Conservation (phyloP, 2,797 vertebrate genomes). For the Lepilemur ruficaudatus region DNA sequence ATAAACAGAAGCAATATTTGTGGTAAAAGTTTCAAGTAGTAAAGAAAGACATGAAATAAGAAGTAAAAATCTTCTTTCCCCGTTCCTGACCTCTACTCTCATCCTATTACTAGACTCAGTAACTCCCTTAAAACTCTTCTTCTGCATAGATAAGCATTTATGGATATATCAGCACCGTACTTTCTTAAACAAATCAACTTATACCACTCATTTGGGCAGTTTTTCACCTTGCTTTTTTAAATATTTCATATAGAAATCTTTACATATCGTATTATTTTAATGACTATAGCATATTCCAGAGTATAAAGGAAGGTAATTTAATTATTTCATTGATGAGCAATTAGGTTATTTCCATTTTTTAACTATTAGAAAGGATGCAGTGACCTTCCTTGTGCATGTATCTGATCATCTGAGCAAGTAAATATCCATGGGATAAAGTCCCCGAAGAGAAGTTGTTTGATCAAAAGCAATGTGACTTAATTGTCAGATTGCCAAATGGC, state of each 20-base stretch:
- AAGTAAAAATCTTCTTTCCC: neutral
- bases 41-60: neutral
- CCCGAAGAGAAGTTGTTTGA: neutral
- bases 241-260: slow-evolving; percentile 7
- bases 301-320: neutral
- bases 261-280: neutral
- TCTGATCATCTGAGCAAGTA: neutral
- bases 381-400: neutral
- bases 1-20: neutral
- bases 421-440: neutral
- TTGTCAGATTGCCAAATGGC: neutral
- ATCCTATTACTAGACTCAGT: neutral
- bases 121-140: neutral
- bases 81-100: neutral
- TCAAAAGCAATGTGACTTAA: neutral
- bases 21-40: neutral
- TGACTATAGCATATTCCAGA: neutral
- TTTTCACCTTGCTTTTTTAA: neutral
- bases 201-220: neutral
- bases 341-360: neutral
- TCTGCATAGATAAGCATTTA: neutral
- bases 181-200: neutral
- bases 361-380: neutral
- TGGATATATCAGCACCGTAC: neutral
- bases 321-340: neutral